These are phyloP conservation scores for Macropis europaea DNA, from an alignment of 2,888 invertebrate species.

Conservation along the genomic window DNA sequence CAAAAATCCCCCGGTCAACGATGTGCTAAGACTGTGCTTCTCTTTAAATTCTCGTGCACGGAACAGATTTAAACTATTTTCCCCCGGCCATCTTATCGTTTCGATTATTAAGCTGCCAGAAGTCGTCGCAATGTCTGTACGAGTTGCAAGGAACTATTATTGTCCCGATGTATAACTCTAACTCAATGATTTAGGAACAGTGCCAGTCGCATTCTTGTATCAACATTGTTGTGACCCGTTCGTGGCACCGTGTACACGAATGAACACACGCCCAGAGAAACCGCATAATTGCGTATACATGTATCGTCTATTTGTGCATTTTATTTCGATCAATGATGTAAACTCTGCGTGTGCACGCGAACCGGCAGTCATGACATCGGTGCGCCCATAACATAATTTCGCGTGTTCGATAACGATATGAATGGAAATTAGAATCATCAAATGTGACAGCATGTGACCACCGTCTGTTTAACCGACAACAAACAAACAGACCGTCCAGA, in stretches of 20 bases:
- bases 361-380: neutral
- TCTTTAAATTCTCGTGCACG: too few relatives aligned
- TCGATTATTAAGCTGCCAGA: neutral
- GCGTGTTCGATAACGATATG: too few relatives aligned
- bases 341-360: constrained; percentile 14
- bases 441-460: neutral
- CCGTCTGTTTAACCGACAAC: neutral
- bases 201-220: constrained; percentile 29
- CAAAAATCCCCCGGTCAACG: too few relatives aligned
- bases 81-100: too few relatives aligned
- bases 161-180: neutral
- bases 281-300: constrained; percentile 9
- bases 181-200: constrained; percentile 18
- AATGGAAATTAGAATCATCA: neutral
- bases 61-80: too few relatives aligned
- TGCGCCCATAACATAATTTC: neutral
- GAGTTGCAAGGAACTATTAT: constrained; percentile 3
- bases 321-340: constrained; percentile 42
- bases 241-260: neutral
- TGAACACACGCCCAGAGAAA: neutral
- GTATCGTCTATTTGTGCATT: constrained; percentile 14
- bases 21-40: too few relatives aligned
- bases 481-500: neutral
- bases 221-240: constrained; percentile 24
- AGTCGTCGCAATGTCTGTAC: neutral